Evolutionary conservation across 2,113 vertebrate species (phyloP).

Genomic region (Anolis sagrei): DNA sequence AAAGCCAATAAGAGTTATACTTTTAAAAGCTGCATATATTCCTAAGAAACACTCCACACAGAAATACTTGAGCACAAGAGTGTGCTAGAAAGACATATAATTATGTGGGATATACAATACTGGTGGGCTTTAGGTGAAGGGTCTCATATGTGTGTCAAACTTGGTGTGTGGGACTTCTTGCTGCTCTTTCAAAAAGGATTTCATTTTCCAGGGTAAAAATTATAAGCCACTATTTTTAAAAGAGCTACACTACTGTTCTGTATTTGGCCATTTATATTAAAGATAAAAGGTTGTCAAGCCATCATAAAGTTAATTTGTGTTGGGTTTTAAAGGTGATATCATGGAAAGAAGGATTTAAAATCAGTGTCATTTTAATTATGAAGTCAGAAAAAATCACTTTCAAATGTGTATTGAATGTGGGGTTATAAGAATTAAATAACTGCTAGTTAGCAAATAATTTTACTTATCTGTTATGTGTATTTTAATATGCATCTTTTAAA

Average conservation of each 20-base stretch:
- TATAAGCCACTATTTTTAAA: conserved; percentile 17
- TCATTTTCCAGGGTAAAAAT: conserved; percentile 42
- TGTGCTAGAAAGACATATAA: conserved; percentile 65
- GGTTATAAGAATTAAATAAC: neutral
- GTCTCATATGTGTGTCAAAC: conserved; percentile 3
- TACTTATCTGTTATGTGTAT: too few relatives aligned
- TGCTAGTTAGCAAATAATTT: neutral
- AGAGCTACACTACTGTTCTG: conserved; percentile 7
- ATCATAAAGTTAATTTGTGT: neutral
- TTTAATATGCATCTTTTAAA: too few relatives aligned
- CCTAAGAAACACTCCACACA: conserved; percentile 60
- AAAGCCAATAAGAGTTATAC: conserved; percentile 57
- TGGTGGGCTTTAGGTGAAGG: conserved; percentile 34
- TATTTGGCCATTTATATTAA: neutral
- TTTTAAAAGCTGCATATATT: conserved; percentile 54
- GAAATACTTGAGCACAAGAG: conserved; percentile 59
- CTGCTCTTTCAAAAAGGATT: conserved; percentile 53
- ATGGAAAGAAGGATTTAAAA: neutral
- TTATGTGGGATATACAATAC: conserved; percentile 54
- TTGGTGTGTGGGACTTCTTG: conserved; percentile 47
- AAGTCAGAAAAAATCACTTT: conserved; percentile 21
- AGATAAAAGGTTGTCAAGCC: conserved; percentile 2
- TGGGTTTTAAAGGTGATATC: neutral
- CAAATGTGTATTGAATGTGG: neutral
- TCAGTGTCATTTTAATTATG: neutral